Evolutionary conservation across 2,113 vertebrate genomes (phyloP).

Genomic region (Lampris incognitus): DNA sequence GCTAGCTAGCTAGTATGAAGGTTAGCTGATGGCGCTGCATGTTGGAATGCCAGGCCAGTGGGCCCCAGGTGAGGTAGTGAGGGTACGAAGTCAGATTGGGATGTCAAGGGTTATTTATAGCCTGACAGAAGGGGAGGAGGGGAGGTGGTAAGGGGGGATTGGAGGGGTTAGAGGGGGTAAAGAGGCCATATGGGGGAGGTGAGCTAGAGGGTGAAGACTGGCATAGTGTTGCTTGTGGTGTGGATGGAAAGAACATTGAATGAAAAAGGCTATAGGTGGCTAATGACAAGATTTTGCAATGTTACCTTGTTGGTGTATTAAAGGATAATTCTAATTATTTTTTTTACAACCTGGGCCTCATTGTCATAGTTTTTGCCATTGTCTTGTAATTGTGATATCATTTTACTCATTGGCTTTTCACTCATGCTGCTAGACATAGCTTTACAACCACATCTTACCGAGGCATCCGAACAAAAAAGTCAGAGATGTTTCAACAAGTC

Average conservation of each 20-base stretch:
- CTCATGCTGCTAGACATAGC: too few relatives aligned
- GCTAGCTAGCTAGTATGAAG: slow-evolving; percentile 8
- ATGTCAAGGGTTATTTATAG: slow-evolving; percentile 22
- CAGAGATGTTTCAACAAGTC: too few relatives aligned
- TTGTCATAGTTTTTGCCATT: too few relatives aligned
- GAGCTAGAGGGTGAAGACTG: not conserved
- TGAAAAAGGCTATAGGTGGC: not conserved
- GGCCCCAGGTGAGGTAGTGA: slow-evolving; percentile 10
- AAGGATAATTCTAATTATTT: too few relatives aligned
- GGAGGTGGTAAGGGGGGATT: not conserved
- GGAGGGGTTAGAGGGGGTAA: not conserved
- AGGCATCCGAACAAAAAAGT: too few relatives aligned
- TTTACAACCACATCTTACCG: too few relatives aligned
- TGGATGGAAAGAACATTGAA: slow-evolving; percentile 1
- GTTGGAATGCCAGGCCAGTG: not conserved
- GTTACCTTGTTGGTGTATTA: not conserved
- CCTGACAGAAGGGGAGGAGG: not conserved
- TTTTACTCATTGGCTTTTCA: too few relatives aligned
- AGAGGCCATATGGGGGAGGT: not conserved
- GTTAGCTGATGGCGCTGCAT: not conserved
- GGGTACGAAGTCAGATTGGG: not conserved
- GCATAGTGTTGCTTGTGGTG: not conserved
- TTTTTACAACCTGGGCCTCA: too few relatives aligned
- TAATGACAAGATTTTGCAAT: not conserved
- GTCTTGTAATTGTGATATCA: too few relatives aligned